Base-by-base conservation (phyloP, 2,113 vertebrate species). In the Pteronura brasiliensis region DNA sequence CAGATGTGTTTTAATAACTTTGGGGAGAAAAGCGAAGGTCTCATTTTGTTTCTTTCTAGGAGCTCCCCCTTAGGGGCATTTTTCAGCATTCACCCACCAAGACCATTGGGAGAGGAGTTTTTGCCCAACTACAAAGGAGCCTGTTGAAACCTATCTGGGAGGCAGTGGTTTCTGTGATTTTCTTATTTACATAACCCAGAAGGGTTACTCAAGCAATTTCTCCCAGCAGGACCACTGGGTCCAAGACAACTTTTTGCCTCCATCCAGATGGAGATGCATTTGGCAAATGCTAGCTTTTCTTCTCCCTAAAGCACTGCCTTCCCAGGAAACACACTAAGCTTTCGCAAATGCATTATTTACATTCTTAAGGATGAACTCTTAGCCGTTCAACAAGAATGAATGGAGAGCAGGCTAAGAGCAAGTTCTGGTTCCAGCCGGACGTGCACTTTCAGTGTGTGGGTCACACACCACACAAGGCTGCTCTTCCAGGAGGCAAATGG, bases 31-130 rank as follows among this genome's bases (percentile, higher is more conserved):
- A 7, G 25, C 20, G 14, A 86, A 72, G 15, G 29, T 69, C 65
- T 87, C 31, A 27, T 72, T 92, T 90, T 31, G 3, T 79, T 76
- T 86, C 65, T 93, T 74, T 74, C 88, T 31, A 17, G 71, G 17
- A 93, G 65, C n/a, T 52, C 61, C 55, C 34, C 13, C 52, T 36
- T 14, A 5, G 27, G 63, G 17, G 31, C 13, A 27, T 86, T 79
- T 90, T 47, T 86, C 63, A 82, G 31, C 17, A 11, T 77, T 96
- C 65, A 77, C 3, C 11, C 9, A 65, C 7, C 2, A 52, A 87
- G 29, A 87, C 36, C 63, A 31, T 2, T 23, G 13, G 69, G n/a
- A 92, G 76, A 79, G 29, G 14, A 29, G 21, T 74, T 92, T 93
- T 44, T 79, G 47, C 79, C 52, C 69, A 69, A 61, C 47, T 95